These are phyloP conservation scores for Carassius gibelio DNA, from an alignment of 2,113 vertebrate species.

Conservation along the genomic window DNA sequence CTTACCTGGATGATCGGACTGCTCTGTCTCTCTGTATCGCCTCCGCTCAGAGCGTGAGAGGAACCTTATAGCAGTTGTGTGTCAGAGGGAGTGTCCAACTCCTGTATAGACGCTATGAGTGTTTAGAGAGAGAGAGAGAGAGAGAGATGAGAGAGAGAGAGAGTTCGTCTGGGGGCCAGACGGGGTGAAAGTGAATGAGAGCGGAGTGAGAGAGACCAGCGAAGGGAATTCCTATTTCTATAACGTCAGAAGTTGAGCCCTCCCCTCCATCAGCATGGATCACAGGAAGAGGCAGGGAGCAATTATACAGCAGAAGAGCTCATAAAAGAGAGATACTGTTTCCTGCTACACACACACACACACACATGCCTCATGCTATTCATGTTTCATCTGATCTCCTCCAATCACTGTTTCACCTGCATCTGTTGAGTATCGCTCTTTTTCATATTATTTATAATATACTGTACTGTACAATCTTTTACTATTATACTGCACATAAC, in stretches of 20 bases:
- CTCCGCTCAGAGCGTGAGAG: constrained; percentile 44
- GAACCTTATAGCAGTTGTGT: constrained; percentile 60
- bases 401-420: constrained; percentile 21
- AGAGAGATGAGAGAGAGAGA: constrained; percentile 48
- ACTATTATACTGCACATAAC: not conserved
- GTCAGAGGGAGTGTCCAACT: constrained; percentile 43
- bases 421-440: not conserved
- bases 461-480: not conserved
- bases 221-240: constrained; percentile 82
- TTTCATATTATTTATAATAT: not conserved
- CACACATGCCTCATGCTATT: constrained; percentile 15
- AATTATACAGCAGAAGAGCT: constrained; percentile 76
- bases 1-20: constrained; percentile 53
- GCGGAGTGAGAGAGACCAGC: constrained; percentile 60
- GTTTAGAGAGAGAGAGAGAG: constrained; percentile 48
- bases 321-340: constrained; percentile 65
- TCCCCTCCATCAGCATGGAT: constrained; percentile 62
- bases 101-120: constrained; percentile 47
- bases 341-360: constrained; percentile 18
- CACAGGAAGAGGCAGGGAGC: constrained; percentile 77
- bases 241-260: constrained; percentile 74
- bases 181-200: constrained; percentile 74
- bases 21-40: constrained; percentile 45
- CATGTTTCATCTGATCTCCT: constrained; percentile 18
- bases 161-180: constrained; percentile 78